Evolutionary conservation across 2,797 vertebrate genomes (phyloP).

Genomic region (Borostomias antarcticus): DNA sequence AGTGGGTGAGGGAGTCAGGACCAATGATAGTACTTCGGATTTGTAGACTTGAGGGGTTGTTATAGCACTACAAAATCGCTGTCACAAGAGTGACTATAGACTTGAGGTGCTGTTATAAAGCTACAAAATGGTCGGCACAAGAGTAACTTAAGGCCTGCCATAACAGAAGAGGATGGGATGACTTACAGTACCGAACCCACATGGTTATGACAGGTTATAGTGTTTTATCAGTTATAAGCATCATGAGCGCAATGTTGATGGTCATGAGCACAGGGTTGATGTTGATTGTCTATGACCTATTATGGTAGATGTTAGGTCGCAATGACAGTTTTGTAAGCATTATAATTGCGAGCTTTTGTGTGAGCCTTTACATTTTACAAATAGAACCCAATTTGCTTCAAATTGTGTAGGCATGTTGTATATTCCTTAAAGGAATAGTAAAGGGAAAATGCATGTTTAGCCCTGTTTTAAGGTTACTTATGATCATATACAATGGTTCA

Average conservation of each 20-base stretch:
- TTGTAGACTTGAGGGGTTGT: too few relatives aligned
- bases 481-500: too few relatives aligned
- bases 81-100: not conserved
- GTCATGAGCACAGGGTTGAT: not conserved
- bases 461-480: too few relatives aligned
- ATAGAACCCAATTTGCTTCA: not conserved
- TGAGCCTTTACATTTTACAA: not conserved
- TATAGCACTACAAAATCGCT: not conserved
- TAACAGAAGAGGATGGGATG: not conserved
- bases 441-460: too few relatives aligned
- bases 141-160: not conserved
- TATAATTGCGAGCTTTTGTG: not conserved
- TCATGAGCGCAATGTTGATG: too few relatives aligned
- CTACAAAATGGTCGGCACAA: not conserved
- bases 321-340: not conserved
- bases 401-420: slow-evolving; percentile 13
- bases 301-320: not conserved
- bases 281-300: not conserved
- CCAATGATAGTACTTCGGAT: too few relatives aligned
- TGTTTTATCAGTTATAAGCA: not conserved
- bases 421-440: not conserved
- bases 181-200: not conserved
- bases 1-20: too few relatives aligned
- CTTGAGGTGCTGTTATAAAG: too few relatives aligned
- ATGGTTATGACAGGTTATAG: not conserved